Conservation (phyloP, 1,140 invertebrate genomes). For the Globodera ellingtonae region DNA sequence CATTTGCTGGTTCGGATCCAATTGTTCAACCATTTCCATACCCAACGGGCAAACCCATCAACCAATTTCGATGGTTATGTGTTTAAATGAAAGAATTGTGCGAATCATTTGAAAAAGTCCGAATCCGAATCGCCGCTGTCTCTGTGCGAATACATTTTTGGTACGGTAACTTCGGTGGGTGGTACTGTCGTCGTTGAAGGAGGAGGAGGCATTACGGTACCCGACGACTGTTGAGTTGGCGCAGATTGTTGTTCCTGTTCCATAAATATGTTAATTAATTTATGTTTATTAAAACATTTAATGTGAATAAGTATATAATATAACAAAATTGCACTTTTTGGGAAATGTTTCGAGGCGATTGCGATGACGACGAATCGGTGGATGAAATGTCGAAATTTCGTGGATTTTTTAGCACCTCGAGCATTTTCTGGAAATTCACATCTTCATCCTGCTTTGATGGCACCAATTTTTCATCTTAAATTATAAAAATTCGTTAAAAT, state of each 20-base stretch:
- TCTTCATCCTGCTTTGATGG: background rate
- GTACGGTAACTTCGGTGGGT: background rate
- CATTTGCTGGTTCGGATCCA: no score
- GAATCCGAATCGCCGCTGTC: conserved; percentile 9
- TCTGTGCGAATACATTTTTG: conserved; percentile 8
- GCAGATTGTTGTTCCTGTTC: background rate
- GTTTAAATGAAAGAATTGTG: no score
- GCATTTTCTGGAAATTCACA: background rate
- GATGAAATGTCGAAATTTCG: background rate
- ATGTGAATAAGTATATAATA: background rate
- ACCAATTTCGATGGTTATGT: background rate
- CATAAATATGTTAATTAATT: no score
- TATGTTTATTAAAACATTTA: no score
- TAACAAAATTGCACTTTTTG: no score
- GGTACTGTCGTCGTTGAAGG: no score
- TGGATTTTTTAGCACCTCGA: conserved; percentile 1
- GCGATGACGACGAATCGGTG: background rate
- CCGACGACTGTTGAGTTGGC: background rate
- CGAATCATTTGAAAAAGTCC: conserved; percentile 8
- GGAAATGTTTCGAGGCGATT: background rate
- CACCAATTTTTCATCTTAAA: background rate
- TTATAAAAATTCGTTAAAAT: background rate
- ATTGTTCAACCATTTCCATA: no score
- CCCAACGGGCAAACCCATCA: background rate
- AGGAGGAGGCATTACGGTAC: background rate